These are phyloP conservation scores for Pipistrellus pygmaeus DNA, from an alignment of 2,797 vertebrate genomes.

Conservation along the genomic window DNA sequence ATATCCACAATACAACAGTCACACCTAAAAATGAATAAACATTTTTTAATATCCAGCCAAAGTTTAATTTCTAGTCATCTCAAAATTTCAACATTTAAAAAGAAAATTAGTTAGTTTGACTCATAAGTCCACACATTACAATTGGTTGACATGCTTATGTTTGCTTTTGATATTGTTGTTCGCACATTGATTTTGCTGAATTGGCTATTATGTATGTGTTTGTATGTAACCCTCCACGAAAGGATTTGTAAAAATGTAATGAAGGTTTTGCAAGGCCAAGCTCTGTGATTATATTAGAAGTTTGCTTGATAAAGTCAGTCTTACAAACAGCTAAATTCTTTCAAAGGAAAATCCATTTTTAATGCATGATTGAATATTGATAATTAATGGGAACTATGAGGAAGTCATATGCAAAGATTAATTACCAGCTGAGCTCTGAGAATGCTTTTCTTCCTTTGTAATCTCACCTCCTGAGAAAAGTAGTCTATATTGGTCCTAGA, in stretches of 20 bases:
- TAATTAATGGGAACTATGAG: constrained; percentile 81
- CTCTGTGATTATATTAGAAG: constrained; percentile 76
- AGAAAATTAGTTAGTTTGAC: background rate
- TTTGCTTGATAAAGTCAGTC: constrained; percentile 74
- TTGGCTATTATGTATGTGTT: constrained; percentile 65
- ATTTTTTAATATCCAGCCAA: background rate
- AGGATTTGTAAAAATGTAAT: constrained; percentile 71
- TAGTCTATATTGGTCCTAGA: constrained; percentile 73
- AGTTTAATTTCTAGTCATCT: constrained; percentile 30
- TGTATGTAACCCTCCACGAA: constrained; percentile 53
- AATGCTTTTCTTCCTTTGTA: constrained; percentile 77
- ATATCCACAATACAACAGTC: background rate
- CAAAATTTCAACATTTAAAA: background rate
- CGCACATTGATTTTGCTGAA: constrained; percentile 37
- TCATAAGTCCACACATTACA: background rate
- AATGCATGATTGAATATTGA: constrained; percentile 84
- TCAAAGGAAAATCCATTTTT: constrained; percentile 81
- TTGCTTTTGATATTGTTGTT: constrained; percentile 47
- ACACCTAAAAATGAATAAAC: background rate
- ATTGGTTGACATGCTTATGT: background rate
- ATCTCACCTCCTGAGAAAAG: constrained; percentile 82
- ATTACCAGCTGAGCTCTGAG: constrained; percentile 82
- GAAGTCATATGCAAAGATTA: constrained; percentile 82
- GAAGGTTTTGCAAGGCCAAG: constrained; percentile 71
- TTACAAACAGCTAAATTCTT: constrained; percentile 81